phyloP scores from a whole-genome alignment of 2,113 vertebrate species.

The Conger conger region DNA sequence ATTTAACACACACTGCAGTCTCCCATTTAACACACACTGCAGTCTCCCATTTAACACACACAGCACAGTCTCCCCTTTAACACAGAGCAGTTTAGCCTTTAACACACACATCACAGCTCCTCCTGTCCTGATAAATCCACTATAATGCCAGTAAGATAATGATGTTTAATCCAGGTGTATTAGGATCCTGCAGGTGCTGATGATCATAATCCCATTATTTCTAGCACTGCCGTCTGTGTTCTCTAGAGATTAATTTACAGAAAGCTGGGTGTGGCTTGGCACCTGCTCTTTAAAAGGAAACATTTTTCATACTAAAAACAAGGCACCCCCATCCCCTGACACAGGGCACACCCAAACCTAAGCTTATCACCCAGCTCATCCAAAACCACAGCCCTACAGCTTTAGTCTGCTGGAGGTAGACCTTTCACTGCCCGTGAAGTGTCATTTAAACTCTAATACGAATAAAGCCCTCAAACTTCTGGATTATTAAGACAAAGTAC shows the following conservation, averaged over 20 bases:
- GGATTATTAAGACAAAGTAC: too few relatives aligned
- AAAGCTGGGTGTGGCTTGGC: too few relatives aligned
- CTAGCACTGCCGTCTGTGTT: not conserved
- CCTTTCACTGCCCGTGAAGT: too few relatives aligned
- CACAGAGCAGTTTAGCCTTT: too few relatives aligned
- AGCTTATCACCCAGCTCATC: not conserved
- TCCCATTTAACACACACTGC: not conserved
- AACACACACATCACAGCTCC: too few relatives aligned
- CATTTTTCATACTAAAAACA: not conserved
- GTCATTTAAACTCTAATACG: too few relatives aligned
- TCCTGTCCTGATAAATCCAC: constrained; percentile 42
- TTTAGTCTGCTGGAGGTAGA: not conserved
- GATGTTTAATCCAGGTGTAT: constrained; percentile 52
- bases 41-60: too few relatives aligned
- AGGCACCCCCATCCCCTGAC: not conserved
- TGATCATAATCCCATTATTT: constrained; percentile 54
- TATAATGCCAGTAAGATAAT: constrained; percentile 45
- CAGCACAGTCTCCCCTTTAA: too few relatives aligned
- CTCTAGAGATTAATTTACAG: constrained; percentile 25
- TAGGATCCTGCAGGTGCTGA: constrained; percentile 38
- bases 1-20: not conserved
- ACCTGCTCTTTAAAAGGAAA: not conserved
- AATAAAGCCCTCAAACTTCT: too few relatives aligned
- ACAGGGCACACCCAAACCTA: not conserved
- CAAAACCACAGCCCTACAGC: not conserved